phyloP scores from a whole-genome alignment of 2,888 invertebrate species.

The Melieria picta region DNA sequence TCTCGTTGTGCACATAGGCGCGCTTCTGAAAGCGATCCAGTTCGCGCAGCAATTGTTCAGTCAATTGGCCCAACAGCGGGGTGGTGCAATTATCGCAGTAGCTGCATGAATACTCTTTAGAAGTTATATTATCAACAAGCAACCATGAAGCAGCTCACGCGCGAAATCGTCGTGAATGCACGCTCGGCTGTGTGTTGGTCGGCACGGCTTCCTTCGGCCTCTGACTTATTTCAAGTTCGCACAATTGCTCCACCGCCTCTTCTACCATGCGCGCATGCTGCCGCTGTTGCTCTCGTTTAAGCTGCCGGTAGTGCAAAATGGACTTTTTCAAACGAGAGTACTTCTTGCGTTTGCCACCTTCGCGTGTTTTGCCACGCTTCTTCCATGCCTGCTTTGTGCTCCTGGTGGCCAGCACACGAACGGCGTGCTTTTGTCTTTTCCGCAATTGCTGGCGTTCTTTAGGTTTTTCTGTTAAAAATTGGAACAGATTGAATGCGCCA shows the following conservation, averaged over 20 bases:
- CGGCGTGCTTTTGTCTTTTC: conserved; percentile 28
- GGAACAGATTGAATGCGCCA: conserved; percentile 20
- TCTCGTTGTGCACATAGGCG: conserved; percentile 70
- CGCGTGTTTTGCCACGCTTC: conserved; percentile 48
- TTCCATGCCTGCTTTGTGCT: conserved; percentile 30
- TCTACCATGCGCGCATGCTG: conserved; percentile 5
- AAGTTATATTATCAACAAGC: not conserved
- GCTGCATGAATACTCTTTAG: conserved; percentile 45
- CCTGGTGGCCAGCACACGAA: conserved; percentile 33
- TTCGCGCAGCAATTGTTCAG: conserved; percentile 68
- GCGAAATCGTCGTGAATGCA: conserved; percentile 58
- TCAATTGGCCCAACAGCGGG: conserved; percentile 68
- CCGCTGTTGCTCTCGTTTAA: conserved; percentile 22
- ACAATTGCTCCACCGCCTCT: conserved; percentile 8
- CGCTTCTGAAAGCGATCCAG: conserved; percentile 73
- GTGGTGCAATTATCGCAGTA: conserved; percentile 73
- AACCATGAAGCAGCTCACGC: conserved; percentile 46
- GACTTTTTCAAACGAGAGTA: conserved; percentile 49
- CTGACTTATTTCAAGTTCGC: not conserved
- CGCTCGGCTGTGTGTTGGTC: not conserved
- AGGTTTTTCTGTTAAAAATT: conserved; percentile 18
- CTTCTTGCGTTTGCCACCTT: conserved; percentile 41
- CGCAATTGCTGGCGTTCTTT: conserved; percentile 21
- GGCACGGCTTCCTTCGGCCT: not conserved
- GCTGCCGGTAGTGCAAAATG: conserved; percentile 47